Evolutionary conservation across 2,888 invertebrate genomes (phyloP).

Genomic region (Coleophora flavipennella): DNA sequence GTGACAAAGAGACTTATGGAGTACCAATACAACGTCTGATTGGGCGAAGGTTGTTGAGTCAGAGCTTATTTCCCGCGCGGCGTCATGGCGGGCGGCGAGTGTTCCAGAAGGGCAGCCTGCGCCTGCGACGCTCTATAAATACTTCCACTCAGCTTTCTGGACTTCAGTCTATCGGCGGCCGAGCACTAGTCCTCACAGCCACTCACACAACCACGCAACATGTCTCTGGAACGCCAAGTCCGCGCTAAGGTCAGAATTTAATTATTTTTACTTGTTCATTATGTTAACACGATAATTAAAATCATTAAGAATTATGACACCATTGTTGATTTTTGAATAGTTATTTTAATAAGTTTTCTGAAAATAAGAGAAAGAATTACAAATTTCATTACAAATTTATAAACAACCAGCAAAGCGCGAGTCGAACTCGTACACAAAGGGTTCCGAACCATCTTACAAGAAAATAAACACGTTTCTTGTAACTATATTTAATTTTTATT

Average conservation of each 20-base stretch:
- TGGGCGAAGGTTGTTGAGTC: constrained; percentile 49
- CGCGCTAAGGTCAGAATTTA: constrained; percentile 83
- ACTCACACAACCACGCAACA: constrained; percentile 56
- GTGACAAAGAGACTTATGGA: neutral
- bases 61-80: constrained; percentile 46
- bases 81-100: constrained; percentile 40
- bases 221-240: constrained; percentile 95
- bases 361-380: too few species aligned
- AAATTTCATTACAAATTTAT: too few species aligned
- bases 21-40: neutral
- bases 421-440: too few species aligned
- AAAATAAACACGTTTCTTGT: too few species aligned
- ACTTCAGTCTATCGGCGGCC: constrained; percentile 64
- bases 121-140: constrained; percentile 55
- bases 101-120: constrained; percentile 65
- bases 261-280: constrained; percentile 9
- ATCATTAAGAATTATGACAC: too few species aligned
- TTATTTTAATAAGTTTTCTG: too few species aligned
- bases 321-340: too few species aligned
- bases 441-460: too few species aligned
- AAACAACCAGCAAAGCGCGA: too few species aligned
- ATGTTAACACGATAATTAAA: too few species aligned
- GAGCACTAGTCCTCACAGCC: constrained; percentile 33
- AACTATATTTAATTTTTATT: too few species aligned
- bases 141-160: constrained; percentile 52